Evolutionary conservation across 2,797 vertebrate genomes (phyloP), one percentile per base, ranked within the genome.

Genomic region (Dermochelys coriacea): DNA sequence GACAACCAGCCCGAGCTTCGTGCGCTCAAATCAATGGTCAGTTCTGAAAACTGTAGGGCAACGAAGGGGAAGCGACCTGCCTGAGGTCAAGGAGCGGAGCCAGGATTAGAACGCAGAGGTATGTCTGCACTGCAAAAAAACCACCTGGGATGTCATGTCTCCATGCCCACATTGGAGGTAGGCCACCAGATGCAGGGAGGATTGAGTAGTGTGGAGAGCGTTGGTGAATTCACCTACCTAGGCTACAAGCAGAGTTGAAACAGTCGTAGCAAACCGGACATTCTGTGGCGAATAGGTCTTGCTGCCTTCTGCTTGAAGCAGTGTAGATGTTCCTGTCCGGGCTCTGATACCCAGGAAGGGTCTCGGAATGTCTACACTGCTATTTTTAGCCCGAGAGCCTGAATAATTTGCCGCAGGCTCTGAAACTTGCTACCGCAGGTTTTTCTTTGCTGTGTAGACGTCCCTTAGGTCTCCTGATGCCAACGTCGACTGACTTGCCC

Each of bases 131-230:
- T n/a, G 15, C 61, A 18, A n/a, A 18, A 6, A 64, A 64, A 34
- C 25, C 52, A 59, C 29, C 57, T 14, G 12, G 29, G 16, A 16
- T 57, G 57, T 8, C 1, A 18, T 10, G 61, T 18, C 16, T 64
- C 16, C 2, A 18, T 4, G 16, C 61, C 34, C 3, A 3, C 34
- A n/a, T 68, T 34, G 3, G 18, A 19, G 8, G 3, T 1, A 34
- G 31, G 61, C 34, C 34, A 11, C 61, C 2, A 37, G 61, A 8
- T 68, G n/a, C 18, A 5, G 61, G 18, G 21, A n/a, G 64, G 21
- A 37, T 71, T 10, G 19, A 23, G 64, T 41, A 12, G 19, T 11
- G 18, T 19, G 34, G n/a, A 68, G 64, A 68, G n/a, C 18, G 19
- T 19, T 2, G 19, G 0, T 71, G 64, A 37, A 37, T 71, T 41